Base-by-base conservation (phyloP, 2,888 invertebrate genomes). In the Rotaria socialis region DNA sequence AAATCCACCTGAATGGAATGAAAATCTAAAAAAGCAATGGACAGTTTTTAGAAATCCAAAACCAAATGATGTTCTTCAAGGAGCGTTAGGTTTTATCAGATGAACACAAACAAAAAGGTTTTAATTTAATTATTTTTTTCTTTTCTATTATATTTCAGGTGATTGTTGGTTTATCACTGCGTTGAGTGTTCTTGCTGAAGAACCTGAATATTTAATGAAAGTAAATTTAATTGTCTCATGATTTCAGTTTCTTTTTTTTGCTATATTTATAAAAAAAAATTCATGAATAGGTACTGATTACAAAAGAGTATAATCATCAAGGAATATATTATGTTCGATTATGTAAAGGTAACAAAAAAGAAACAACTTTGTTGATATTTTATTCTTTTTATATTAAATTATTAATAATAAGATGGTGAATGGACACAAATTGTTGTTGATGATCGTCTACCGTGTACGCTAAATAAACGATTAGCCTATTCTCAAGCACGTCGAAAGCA, bases 391-490 rank as follows among this genome's bases (percentile, higher is more conserved):
- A 35, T 35, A 35, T 35, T 35, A 35, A 35, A 35, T 35, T 35
- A 35, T 35, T 35, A 35, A 35, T 35, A 35, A 35, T 67, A 97
- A 91, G 97, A 99, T 90, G 99, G 99, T 6, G 94, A 95, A 88
- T 98, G 98, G 98, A 95, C 94, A 75, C 96, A 96, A 0, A 95
- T 98, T 52, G 93, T 97, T 24, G 95, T 99, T 0, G 98, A 99
- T 90, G 98, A 99, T 92, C 93, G 96, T 88, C 93, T 99, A 89
- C 99, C 99, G 0, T 97, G 97, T 92, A 96, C 97, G 92, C 94
- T 94, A 91, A 93, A 94, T 89, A 95, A 96, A 0, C 95, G 95
- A 89, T 93, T 97, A 16, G 95, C 97, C 41, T 97, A 97, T 92
- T 97, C 96, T 35, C 85, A 87, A 95, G 95, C 96, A 43, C 96